These are phyloP conservation scores for Ypsolopha sequella DNA, from an alignment of 2,888 invertebrate species.

Conservation along the genomic window DNA sequence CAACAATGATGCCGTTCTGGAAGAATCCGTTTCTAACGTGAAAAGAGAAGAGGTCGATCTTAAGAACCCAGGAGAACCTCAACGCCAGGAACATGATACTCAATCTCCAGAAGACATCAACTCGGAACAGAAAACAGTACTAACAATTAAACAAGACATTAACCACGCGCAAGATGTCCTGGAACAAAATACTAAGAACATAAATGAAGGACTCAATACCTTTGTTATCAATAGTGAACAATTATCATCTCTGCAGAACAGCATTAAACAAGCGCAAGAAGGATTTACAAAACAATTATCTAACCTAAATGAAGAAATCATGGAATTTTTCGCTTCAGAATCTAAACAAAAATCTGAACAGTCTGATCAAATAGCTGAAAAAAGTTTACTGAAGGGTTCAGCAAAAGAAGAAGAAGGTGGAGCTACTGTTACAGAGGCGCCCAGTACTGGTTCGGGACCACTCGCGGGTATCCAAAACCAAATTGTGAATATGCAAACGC, in stretches of 20 bases:
- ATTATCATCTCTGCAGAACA: slow-evolving; percentile 29
- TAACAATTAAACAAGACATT: slow-evolving; percentile 32
- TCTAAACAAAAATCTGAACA: neutral
- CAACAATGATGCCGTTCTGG: slow-evolving; percentile 19
- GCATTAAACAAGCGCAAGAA: slow-evolving; percentile 31
- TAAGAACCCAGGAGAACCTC: slow-evolving; percentile 46
- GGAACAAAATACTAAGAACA: slow-evolving; percentile 27
- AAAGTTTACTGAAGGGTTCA: slow-evolving; percentile 14
- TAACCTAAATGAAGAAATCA: slow-evolving; percentile 37
- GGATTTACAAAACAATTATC: slow-evolving; percentile 34
- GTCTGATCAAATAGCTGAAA: neutral
- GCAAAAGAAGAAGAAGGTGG: slow-evolving; percentile 33
- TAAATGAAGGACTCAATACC: slow-evolving; percentile 35
- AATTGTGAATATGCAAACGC: too few relatives aligned
- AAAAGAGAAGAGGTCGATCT: slow-evolving; percentile 39
- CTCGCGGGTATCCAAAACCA: slow-evolving; percentile 5
- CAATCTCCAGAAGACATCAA: slow-evolving; percentile 43
- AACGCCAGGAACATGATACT: slow-evolving; percentile 53
- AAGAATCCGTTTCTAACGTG: slow-evolving; percentile 22
- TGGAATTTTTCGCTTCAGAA: slow-evolving; percentile 16
- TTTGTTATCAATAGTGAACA: slow-evolving; percentile 32
- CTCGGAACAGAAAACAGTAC: slow-evolving; percentile 25
- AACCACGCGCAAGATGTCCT: slow-evolving; percentile 28
- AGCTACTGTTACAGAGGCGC: slow-evolving; percentile 6
- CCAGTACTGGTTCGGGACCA: slow-evolving; percentile 2